These are phyloP conservation scores for Ceratina japonica DNA, from an alignment of 1,140 invertebrate genomes.

Conservation along the genomic window DNA sequence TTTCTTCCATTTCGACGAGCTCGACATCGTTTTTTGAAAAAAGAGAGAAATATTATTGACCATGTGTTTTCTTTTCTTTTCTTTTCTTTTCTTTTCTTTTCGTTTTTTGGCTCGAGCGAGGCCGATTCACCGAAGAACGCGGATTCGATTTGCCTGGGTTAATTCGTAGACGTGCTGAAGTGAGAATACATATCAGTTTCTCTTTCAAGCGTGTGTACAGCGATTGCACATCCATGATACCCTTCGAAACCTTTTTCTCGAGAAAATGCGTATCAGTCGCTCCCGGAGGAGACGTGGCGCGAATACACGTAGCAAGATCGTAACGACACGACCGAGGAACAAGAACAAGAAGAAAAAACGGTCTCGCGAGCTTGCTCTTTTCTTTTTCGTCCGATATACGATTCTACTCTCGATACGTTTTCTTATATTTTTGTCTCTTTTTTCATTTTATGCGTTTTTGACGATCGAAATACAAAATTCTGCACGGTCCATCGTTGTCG, in stretches of 20 bases:
- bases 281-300: not conserved
- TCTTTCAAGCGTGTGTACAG: constrained; percentile 60
- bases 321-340: not conserved
- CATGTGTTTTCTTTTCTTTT: too few species aligned
- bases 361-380: not conserved
- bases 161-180: constrained; percentile 43
- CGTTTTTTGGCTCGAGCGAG: too few species aligned
- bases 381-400: not conserved
- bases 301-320: constrained; percentile 7
- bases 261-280: constrained; percentile 11
- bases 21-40: not conserved
- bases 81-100: too few species aligned
- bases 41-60: too few species aligned
- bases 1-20: not conserved
- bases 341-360: not conserved
- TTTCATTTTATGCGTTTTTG: not conserved
- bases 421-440: not conserved
- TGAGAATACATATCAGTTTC: constrained; percentile 51
- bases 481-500: constrained; percentile 17
- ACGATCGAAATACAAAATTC: constrained; percentile 17
- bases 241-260: constrained; percentile 34
- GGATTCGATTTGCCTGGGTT: constrained; percentile 45
- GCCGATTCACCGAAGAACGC: not conserved
- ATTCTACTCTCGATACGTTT: not conserved
- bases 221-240: constrained; percentile 58